Base-by-base conservation (phyloP, 2,113 vertebrate genomes). In the Mirounga angustirostris region DNA sequence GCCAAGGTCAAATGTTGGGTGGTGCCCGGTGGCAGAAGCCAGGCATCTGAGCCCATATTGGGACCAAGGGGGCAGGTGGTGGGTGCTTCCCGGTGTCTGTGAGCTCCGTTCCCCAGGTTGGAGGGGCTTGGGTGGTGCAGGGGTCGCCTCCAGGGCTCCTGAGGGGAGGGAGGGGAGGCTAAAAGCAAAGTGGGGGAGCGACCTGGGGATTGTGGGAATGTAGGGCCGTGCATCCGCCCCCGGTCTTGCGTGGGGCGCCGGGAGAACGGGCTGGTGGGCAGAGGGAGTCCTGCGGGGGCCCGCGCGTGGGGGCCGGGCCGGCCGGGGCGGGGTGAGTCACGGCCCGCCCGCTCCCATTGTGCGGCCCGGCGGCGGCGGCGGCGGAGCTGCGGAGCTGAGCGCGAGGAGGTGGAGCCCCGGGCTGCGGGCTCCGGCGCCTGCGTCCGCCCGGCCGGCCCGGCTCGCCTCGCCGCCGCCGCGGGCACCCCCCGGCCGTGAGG, bases 351-450 rank as follows among this genome's bases (percentile, higher is more conserved):
- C 87, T 98, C 90, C 97, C 85, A 97, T 98, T 98, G 98, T 98
- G 97, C 95, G 85, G 95, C 92, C 96, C 40, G 1, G 40, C 59
- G 28, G 56, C 94, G 82, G 63, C 71, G 91, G 87, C 89, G 71
- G 73, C 59, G 67, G 36, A 33, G 96, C 91, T 58, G 95, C 87
- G 54, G 93, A 54, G 94, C 82, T 2, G 46, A 82, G 89, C 95
- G 94, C 88, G 89, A 93, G 98, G 97, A 98, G 97, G 98, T 95
- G 98, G 98, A 97, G 97, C 84, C 95, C 79, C 95, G 30, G 92
- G 96, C 40, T 98, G 95, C 92, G 54, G 95, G 96, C 89, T 93
- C 58, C 82, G 46, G 79, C 97, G 91, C 97, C 98, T 76, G 97
- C 98, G 91, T 97, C 96, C 52, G 81, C 89, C 15, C 1, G 61